A percentile compares a stretch with the other conserved stretches of the same genome.
phyloP scores from a whole-genome alignment of 2,113 vertebrate genomes.

The Heteronetta atricapilla region DNA sequence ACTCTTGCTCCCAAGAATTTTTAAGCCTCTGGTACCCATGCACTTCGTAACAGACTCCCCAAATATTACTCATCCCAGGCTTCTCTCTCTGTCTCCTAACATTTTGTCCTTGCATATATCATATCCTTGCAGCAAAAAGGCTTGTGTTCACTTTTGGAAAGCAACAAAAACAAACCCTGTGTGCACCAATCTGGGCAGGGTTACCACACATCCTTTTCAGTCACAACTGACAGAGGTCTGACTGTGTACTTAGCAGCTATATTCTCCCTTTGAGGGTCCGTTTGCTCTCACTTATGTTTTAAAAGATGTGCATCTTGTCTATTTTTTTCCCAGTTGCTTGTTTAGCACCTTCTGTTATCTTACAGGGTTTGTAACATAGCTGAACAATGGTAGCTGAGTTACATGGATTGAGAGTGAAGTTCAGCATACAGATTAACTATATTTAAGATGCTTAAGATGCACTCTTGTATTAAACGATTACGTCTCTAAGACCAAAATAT shows the following conservation, averaged over 20 bases:
- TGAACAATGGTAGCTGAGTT: neutral
- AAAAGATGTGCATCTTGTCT: neutral
- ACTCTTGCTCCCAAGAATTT: neutral
- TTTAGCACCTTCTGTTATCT: slow-evolving; percentile 23
- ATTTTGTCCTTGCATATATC: neutral
- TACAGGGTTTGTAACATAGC: neutral
- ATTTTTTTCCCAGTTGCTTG: neutral
- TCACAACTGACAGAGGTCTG: neutral
- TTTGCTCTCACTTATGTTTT: neutral
- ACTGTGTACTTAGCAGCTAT: neutral
- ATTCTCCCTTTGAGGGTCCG: neutral
- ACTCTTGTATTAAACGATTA: neutral
- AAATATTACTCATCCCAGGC: neutral
- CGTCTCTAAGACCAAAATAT: slow-evolving; percentile 11
- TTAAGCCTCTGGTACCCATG: neutral
- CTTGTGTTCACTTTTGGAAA: neutral
- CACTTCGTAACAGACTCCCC: neutral
- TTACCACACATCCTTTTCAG: neutral
- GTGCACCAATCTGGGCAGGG: neutral
- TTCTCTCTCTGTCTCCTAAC: neutral
- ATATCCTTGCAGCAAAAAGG: neutral
- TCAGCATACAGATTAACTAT: neutral
- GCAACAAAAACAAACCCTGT: neutral
- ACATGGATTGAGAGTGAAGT: neutral
- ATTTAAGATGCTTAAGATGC: slow-evolving; percentile 28